Base-by-base conservation (phyloP, 2,797 vertebrate genomes). In the Crypturellus tataupa region DNA sequence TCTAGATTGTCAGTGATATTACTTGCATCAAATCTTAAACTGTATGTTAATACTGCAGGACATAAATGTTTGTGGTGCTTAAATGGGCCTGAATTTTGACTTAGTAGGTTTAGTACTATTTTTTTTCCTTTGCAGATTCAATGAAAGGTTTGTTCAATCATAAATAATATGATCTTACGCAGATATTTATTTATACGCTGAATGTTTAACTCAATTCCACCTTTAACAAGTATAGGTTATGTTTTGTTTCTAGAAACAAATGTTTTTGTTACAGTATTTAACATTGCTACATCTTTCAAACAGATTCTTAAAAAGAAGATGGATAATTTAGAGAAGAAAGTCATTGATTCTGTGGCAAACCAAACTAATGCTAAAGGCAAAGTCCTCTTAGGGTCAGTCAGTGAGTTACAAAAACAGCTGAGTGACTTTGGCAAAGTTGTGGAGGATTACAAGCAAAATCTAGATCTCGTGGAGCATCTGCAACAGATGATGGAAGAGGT, bases 401-500 rank as follows among this genome's bases (percentile, higher is more conserved):
- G 95, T 60, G 98, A 99, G 93, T 98, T 99, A 87, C 98, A 98
- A 80, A 99, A 98, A 90, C 98, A 99, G 83, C 92, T 99, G 96
- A 97, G 97, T 88, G 98, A 99, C 78, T 98, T 99, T 91, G 98
- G 97, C 46, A 96, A 87, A 83, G 97, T 97, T 71, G 95, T 99
- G 60, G 96, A 98, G 27, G 98, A 99, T 85, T 99, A 99, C 93
- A 98, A 97, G 65, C 98, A 98, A 82, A 98, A 98, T 56, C 97
- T 99, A 92, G 98, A 98, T 80, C 97, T 98, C 94, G 98, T 95
- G 23, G 98, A 98, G 92, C 98, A 97, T 31, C 98, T 99, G 71
- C 99, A 99, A 42, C 98, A 98, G 49, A 97, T 99, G 90, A 98
- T 98, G 96, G 98, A 99, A 89, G 98, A 99, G 99, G 99, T 99